phyloP scores from a whole-genome alignment of 2,888 invertebrate genomes.

The Encarsia formosa region DNA sequence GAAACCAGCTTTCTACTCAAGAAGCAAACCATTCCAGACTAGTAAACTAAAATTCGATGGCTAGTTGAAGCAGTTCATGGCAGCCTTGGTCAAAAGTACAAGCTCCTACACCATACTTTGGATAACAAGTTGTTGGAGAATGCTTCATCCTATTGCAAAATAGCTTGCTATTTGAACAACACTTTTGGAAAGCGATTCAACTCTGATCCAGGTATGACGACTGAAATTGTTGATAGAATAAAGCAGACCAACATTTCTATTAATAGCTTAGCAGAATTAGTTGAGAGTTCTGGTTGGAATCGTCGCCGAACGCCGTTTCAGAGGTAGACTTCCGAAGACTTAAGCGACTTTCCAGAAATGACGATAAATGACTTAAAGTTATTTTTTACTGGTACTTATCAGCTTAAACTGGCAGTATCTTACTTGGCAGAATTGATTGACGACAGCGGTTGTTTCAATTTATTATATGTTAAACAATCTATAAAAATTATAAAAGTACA shows the following conservation, averaged over 20 bases:
- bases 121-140: slow-evolving; percentile 25
- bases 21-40: slow-evolving; percentile 29
- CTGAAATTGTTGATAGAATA: neutral
- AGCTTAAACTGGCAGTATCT: no score
- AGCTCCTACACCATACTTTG: slow-evolving; percentile 26
- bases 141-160: slow-evolving; percentile 16
- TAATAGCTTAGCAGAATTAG: neutral
- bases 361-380: neutral
- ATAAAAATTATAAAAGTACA: no score
- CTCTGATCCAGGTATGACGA: neutral
- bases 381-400: neutral
- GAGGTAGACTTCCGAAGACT: neutral
- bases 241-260: neutral
- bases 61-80: slow-evolving; percentile 31
- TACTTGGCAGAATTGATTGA: no score
- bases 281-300: neutral
- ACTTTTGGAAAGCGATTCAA: slow-evolving; percentile 22
- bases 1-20: slow-evolving; percentile 22
- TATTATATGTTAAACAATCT: no score
- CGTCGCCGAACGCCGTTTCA: slow-evolving; percentile 1
- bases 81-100: slow-evolving; percentile 27
- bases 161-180: slow-evolving; percentile 27
- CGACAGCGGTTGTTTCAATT: no score
- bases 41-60: slow-evolving; percentile 29
- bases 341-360: neutral